These are phyloP conservation scores for Rhagium mordax DNA, from an alignment of 2,888 invertebrate species.

Conservation along the genomic window DNA sequence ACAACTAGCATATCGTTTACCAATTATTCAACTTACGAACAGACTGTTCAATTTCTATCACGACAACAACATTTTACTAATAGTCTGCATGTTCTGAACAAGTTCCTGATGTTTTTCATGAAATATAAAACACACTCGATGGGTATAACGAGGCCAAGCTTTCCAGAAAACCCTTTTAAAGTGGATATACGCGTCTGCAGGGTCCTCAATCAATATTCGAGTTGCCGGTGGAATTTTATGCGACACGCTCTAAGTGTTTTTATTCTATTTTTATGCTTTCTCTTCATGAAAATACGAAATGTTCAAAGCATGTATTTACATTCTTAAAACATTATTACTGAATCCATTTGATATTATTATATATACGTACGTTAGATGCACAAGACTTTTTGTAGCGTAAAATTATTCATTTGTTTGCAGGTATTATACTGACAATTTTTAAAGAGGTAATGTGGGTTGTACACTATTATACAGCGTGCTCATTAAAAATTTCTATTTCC, in stretches of 20 bases:
- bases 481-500: too few species aligned
- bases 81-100: not conserved
- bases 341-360: not conserved
- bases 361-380: too few species aligned
- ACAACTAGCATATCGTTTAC: constrained; percentile 11
- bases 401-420: too few species aligned
- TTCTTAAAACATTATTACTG: not conserved
- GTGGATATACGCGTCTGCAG: constrained; percentile 39
- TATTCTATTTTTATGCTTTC: constrained; percentile 27
- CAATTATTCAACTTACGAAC: not conserved
- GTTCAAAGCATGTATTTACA: not conserved
- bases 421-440: too few species aligned
- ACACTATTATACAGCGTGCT: too few species aligned
- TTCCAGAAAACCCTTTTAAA: constrained; percentile 36
- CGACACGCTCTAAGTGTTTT: constrained; percentile 32
- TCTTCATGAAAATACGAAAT: not conserved
- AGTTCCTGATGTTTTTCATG: constrained; percentile 9
- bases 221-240: constrained; percentile 41
- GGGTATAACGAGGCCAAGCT: not conserved
- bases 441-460: too few species aligned
- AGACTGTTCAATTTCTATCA: not conserved
- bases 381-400: too few species aligned
- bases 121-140: constrained; percentile 3
- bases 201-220: constrained; percentile 41
- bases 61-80: constrained; percentile 5